A percentile compares a stretch with the other conserved stretches of the same genome.
phyloP scores from a whole-genome alignment of 2,888 invertebrate genomes.

The Cerceris ruficornis region DNA sequence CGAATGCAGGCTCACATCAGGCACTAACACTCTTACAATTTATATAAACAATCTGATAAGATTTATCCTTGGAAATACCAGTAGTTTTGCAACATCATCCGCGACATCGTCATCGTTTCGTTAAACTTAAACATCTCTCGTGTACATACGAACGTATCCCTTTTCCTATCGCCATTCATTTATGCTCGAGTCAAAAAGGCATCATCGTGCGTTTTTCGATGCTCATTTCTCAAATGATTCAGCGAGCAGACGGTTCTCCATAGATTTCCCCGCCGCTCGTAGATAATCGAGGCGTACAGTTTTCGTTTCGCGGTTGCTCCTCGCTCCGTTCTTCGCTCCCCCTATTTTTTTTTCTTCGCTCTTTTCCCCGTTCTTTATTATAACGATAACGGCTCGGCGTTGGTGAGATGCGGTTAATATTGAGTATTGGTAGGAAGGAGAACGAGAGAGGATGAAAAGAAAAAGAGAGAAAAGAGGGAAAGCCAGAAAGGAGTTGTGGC shows the following conservation, averaged over 20 bases:
- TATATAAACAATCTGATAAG: no score
- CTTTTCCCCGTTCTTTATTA: conserved; percentile 65
- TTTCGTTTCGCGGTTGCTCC: conserved; percentile 47
- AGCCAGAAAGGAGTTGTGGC: conserved; percentile 8
- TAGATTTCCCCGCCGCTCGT: conserved; percentile 41
- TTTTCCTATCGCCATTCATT: conserved; percentile 25
- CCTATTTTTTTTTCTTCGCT: conserved; percentile 2
- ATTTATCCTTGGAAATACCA: no score
- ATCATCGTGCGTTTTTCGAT: conserved; percentile 50
- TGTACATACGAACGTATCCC: no score
- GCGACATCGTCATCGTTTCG: no score
- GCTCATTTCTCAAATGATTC: conserved; percentile 54
- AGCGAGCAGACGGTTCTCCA: conserved; percentile 29
- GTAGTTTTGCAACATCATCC: no score
- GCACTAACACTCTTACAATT: no score
- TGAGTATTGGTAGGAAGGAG: conserved; percentile 55
- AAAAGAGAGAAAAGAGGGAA: conserved; percentile 29
- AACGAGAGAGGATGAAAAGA: conserved; percentile 1
- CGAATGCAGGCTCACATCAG: no score
- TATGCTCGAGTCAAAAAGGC: conserved; percentile 42
- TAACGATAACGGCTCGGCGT: conserved; percentile 68
- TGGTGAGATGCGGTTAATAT: conserved; percentile 71
- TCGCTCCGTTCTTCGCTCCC: neutral
- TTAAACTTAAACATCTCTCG: no score
- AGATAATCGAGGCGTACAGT: conserved; percentile 59